phyloP scores from a whole-genome alignment of 2,888 invertebrate genomes.

The Rosalia funebris region DNA sequence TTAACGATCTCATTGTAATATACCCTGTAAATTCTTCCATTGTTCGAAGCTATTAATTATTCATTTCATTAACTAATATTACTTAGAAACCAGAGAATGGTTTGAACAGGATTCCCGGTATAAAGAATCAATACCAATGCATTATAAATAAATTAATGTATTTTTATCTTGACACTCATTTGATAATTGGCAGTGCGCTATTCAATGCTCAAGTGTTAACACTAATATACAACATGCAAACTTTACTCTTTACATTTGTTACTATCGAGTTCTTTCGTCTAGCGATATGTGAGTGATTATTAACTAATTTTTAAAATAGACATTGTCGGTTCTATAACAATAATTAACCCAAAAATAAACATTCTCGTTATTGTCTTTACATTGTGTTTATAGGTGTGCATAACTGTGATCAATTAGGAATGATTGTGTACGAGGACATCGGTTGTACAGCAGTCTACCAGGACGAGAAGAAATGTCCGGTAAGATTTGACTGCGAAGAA shows the following conservation, averaged over 20 bases:
- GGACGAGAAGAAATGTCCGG: slow-evolving; percentile 30
- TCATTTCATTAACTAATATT: slow-evolving; percentile 6
- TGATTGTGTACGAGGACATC: slow-evolving; percentile 44
- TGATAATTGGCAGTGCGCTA: background rate
- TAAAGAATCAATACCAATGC: slow-evolving; percentile 8
- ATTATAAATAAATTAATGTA: slow-evolving; percentile 19
- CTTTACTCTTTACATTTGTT: background rate
- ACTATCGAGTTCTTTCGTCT: background rate
- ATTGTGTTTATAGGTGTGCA: slow-evolving; percentile 10
- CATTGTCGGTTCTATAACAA: too few relatives aligned
- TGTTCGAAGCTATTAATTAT: slow-evolving; percentile 5
- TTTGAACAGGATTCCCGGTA: slow-evolving; percentile 3
- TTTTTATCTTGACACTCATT: background rate
- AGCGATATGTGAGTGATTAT: slow-evolving; percentile 2
- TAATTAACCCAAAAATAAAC: too few relatives aligned
- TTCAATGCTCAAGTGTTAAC: background rate
- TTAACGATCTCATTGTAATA: background rate
- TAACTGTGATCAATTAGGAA: slow-evolving; percentile 39
- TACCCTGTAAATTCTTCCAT: background rate
- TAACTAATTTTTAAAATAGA: too few relatives aligned
- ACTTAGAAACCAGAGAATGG: background rate
- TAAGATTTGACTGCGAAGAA: slow-evolving; percentile 34
- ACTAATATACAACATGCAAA: slow-evolving; percentile 2
- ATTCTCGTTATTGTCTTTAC: too few relatives aligned
- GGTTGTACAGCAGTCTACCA: slow-evolving; percentile 35